Evolutionary conservation across 1,140 invertebrate species (phyloP), one percentile per base, ranked within the genome.

Genomic region (Drosophila kanapiae): DNA sequence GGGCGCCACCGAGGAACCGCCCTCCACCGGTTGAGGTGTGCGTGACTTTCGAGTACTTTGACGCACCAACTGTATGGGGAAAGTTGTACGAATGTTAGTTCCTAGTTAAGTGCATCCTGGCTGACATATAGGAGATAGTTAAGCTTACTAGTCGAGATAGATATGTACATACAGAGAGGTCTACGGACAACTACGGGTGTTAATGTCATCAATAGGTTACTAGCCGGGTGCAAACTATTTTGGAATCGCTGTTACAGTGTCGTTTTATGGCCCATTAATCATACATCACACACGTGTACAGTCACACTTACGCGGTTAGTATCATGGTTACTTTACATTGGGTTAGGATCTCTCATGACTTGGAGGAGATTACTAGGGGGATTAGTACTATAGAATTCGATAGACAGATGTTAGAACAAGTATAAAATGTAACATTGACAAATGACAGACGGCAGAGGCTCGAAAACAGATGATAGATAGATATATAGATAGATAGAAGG

Each of bases 31-130:
- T 29, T 68, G 74, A 4, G 65, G 16, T 3, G 78, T 42, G 0
- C 88, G 75, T 0, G 75, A 9, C 48, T 88, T 91, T 27, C 88
- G 84, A 3, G 88, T 85, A 57, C 75, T 88, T 43, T 88, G 84
- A 6, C 88, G 88, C 56, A 91, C 84, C 65, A 91, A 53, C 88
- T 91, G 7, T 23, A 14, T 13, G 13, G n/a, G 40, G 23, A 47
- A 37, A 35, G 42, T 38, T 49, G 54, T 23, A 6, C 1, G 10
- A 13, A 1, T 29, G 64, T 65, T 53, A 76, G 56, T 37, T 54
- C 3, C 18, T 33, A 43, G 10, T 31, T 51, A 23, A 31, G 31
- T n/a, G 29, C 7, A 54, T n/a, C 35, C 5, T 31, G 11, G 37
- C 51, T 43, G 13, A 42, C 37, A 57, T 40, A 56, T 13, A 62